phyloP scores from a whole-genome alignment of 2,113 vertebrate species.

The Mobula hypostoma region DNA sequence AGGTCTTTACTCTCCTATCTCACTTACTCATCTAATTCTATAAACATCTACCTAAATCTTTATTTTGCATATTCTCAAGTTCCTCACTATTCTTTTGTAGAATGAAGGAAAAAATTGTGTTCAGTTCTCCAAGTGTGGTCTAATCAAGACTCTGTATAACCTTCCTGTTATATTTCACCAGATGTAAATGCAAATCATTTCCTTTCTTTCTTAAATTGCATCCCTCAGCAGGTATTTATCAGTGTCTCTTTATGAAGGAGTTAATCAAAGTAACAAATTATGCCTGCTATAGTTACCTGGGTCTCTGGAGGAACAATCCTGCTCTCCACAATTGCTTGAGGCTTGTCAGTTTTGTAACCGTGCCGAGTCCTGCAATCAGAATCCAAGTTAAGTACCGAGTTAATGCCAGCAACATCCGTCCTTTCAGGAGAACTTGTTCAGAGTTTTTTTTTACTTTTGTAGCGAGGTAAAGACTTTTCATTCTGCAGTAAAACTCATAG shows the following conservation, averaged over 20 bases:
- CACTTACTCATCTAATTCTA: no score
- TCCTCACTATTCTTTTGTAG: no score
- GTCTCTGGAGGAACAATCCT: slow-evolving; percentile 6
- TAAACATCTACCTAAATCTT: no score
- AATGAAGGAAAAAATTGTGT: no score
- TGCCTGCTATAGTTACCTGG: neutral
- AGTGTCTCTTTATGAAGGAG: neutral
- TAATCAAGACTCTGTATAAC: neutral
- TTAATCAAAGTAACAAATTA: slow-evolving; percentile 33
- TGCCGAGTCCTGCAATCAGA: neutral
- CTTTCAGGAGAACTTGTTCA: neutral
- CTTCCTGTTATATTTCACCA: neutral
- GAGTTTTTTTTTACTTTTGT: neutral
- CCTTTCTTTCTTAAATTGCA: slow-evolving; percentile 4
- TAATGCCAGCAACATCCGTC: neutral
- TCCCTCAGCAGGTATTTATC: slow-evolving; percentile 19
- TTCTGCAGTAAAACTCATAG: no score
- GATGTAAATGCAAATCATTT: slow-evolving; percentile 4
- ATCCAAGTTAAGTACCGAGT: slow-evolving; percentile 5
- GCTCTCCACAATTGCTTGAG: neutral
- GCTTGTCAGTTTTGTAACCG: neutral
- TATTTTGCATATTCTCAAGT: no score
- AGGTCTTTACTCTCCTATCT: no score
- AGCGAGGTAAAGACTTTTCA: neutral
- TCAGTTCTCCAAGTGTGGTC: neutral